These are phyloP conservation scores for Emydocephalus ijimae DNA, from an alignment of 2,113 vertebrate species.

Conservation along the genomic window DNA sequence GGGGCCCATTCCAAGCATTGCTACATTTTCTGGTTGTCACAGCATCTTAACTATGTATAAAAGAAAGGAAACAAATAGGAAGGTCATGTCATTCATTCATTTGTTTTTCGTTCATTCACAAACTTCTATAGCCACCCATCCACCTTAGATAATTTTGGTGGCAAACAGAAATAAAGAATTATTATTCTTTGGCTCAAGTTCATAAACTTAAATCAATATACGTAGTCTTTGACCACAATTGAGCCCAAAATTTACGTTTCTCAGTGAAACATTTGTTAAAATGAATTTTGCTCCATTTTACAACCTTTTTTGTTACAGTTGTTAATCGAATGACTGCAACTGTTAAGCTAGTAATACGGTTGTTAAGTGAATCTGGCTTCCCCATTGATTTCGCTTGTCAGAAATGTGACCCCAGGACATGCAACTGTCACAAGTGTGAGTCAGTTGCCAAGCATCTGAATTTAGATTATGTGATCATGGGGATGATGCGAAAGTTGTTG, in stretches of 20 bases:
- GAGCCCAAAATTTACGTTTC: background rate
- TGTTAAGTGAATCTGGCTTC: background rate
- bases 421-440: background rate
- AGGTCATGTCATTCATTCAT: background rate
- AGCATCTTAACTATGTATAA: background rate
- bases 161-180: background rate
- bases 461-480: background rate
- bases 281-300: background rate
- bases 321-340: background rate
- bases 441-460: background rate
- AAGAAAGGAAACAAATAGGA: background rate
- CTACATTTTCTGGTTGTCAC: background rate
- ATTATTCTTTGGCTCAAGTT: background rate
- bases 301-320: background rate
- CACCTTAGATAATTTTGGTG: background rate
- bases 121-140: background rate
- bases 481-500: background rate
- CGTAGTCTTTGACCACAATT: background rate
- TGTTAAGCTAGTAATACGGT: background rate
- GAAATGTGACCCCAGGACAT: background rate
- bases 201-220: background rate
- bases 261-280: background rate
- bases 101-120: background rate
- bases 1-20: background rate
- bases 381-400: background rate